phyloP scores from a whole-genome alignment of 2,113 vertebrate genomes.

The Rhagologus leucostigma region DNA sequence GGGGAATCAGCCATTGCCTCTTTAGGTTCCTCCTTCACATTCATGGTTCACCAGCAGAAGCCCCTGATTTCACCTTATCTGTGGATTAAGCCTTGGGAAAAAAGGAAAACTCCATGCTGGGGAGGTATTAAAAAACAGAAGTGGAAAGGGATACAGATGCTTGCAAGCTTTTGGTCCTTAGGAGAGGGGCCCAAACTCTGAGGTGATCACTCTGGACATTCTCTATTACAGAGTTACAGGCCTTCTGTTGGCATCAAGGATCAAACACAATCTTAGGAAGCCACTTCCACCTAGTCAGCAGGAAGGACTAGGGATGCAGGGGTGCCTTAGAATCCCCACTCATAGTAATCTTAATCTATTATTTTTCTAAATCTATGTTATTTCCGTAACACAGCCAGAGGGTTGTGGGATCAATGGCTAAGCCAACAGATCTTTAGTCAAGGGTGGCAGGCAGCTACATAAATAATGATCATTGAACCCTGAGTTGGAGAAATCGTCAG shows the following conservation, averaged over 20 bases:
- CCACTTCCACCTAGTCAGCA: not conserved
- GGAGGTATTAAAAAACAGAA: not conserved
- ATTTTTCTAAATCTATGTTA: not conserved
- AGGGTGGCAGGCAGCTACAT: not conserved
- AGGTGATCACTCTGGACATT: not conserved
- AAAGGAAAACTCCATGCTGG: not conserved
- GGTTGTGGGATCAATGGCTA: not conserved
- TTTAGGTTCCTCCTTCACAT: not conserved
- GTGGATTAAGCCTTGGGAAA: not conserved
- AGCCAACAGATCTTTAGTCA: not conserved
- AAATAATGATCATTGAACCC: not conserved
- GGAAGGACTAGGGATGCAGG: not conserved
- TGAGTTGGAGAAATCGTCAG: not conserved
- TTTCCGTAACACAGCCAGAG: not conserved
- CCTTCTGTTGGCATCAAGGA: not conserved
- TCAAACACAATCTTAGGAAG: not conserved
- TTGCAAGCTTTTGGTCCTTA: not conserved
- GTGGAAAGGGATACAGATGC: not conserved
- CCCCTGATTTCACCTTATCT: fast-evolving
- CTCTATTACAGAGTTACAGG: not conserved
- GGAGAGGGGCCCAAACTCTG: not conserved
- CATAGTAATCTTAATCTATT: not conserved
- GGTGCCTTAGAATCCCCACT: not conserved
- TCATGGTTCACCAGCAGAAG: not conserved
- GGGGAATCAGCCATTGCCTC: not conserved